Conservation (phyloP, 2,888 invertebrate species). For the Amaurobius ferox region DNA sequence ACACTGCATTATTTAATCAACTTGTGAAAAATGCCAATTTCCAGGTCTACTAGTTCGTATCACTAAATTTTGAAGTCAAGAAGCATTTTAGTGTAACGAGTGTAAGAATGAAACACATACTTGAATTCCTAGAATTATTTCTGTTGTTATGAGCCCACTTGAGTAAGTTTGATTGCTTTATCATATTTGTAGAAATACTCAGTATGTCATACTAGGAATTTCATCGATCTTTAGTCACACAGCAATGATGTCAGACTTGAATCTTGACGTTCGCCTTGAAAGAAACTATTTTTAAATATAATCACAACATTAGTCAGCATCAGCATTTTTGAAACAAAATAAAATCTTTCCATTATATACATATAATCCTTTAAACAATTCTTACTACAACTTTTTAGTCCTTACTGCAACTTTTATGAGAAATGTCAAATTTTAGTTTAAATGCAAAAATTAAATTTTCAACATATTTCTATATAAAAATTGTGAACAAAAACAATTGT, state of each 20-base stretch:
- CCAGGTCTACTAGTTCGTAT: not conserved
- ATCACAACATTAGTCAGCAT: not conserved
- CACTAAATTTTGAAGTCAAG: not conserved
- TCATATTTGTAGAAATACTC: constrained; percentile 75
- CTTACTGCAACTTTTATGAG: too few relatives aligned
- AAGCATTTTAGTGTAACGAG: not conserved
- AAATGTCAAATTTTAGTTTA: too few relatives aligned
- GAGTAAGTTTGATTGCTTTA: constrained; percentile 81
- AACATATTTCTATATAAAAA: too few relatives aligned
- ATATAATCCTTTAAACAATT: too few relatives aligned
- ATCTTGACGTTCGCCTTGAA: not conserved
- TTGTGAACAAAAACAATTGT: too few relatives aligned
- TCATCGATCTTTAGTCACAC: not conserved
- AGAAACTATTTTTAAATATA: not conserved
- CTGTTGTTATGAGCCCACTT: constrained; percentile 81
- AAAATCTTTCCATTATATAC: not conserved
- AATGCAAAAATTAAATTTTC: too few relatives aligned
- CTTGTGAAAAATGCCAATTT: not conserved
- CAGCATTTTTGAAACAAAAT: not conserved
- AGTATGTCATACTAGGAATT: not conserved
- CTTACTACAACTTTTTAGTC: too few relatives aligned
- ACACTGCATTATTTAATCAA: too few relatives aligned
- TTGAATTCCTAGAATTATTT: constrained; percentile 75
- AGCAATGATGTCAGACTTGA: too few relatives aligned
- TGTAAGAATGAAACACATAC: constrained; percentile 15